These are phyloP conservation scores for Psittacus erithacus DNA, from an alignment of 2,113 vertebrate genomes.

Conservation along the genomic window DNA sequence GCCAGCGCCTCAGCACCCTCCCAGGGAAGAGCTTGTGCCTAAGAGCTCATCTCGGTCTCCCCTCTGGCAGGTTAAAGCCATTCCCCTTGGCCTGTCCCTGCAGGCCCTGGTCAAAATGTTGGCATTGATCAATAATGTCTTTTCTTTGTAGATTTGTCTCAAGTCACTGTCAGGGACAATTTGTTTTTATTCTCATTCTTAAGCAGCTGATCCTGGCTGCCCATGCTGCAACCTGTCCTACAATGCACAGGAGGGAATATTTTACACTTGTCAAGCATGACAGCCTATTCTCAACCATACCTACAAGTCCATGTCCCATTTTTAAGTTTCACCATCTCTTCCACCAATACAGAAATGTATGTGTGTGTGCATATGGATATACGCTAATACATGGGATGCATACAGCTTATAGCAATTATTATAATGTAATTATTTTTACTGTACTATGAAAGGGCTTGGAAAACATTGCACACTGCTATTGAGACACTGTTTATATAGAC, in stretches of 20 bases:
- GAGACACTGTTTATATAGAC: neutral
- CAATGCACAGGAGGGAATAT: neutral
- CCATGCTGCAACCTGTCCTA: neutral
- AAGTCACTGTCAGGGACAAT: neutral
- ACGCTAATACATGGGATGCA: neutral
- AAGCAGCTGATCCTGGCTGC: neutral
- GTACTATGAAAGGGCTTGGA: neutral
- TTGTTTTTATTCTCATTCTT: neutral
- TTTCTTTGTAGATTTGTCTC: neutral
- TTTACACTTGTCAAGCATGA: neutral
- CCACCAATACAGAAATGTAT: neutral
- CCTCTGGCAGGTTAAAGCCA: neutral
- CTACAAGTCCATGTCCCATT: neutral
- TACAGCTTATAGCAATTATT: neutral
- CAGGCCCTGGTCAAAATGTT: neutral
- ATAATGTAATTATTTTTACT: neutral
- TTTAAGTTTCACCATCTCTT: neutral
- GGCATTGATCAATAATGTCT: neutral
- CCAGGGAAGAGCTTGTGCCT: neutral
- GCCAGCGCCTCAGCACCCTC: too few species aligned
- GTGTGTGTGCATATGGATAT: neutral
- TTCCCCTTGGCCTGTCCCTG: accelerated
- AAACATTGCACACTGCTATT: neutral
- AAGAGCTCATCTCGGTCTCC: neutral
- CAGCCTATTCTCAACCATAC: neutral